A percentile compares a stretch with the other conserved stretches of the same genome.
Evolutionary conservation across 2,888 invertebrate species (phyloP).

Genomic region (Polietes domitor): DNA sequence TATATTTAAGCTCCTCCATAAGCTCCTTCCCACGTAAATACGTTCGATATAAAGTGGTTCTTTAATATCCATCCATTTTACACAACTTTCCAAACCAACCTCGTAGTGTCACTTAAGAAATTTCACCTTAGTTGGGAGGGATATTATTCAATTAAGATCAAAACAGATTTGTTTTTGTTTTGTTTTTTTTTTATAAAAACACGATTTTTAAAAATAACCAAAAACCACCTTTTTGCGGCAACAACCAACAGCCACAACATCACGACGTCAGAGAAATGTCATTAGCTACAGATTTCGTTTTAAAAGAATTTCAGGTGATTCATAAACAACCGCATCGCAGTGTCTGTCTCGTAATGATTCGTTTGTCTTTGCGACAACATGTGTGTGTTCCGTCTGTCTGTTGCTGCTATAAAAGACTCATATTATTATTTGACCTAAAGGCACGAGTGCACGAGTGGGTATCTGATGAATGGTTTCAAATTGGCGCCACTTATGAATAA

Average conservation of each 20-base stretch:
- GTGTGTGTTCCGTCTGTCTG: neutral
- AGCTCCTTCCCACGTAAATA: too few species aligned
- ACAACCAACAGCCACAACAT: conserved; percentile 12
- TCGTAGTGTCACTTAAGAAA: neutral
- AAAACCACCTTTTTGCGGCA: conserved; percentile 3
- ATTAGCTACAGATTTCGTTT: conserved; percentile 37
- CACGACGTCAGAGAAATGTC: conserved; percentile 36
- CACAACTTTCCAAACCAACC: neutral
- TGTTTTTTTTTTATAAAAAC: neutral
- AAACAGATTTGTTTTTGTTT: neutral
- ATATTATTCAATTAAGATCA: neutral
- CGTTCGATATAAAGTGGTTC: too few species aligned
- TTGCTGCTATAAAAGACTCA: neutral
- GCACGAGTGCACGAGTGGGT: neutral
- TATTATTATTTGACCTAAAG: neutral
- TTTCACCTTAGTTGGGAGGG: too few species aligned
- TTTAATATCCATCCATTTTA: too few species aligned
- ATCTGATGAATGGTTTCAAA: conserved; percentile 49
- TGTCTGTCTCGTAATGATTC: neutral
- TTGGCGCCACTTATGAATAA: conserved; percentile 52
- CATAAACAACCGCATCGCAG: conserved; percentile 35
- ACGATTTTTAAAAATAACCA: neutral
- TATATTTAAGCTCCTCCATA: too few species aligned
- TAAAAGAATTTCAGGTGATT: conserved; percentile 56
- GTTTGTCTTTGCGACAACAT: conserved; percentile 49